A percentile compares a stretch with the other conserved stretches of the same genome.
These are phyloP conservation scores for Andrena praecox DNA, from an alignment of 2,888 invertebrate species.

Conservation along the genomic window DNA sequence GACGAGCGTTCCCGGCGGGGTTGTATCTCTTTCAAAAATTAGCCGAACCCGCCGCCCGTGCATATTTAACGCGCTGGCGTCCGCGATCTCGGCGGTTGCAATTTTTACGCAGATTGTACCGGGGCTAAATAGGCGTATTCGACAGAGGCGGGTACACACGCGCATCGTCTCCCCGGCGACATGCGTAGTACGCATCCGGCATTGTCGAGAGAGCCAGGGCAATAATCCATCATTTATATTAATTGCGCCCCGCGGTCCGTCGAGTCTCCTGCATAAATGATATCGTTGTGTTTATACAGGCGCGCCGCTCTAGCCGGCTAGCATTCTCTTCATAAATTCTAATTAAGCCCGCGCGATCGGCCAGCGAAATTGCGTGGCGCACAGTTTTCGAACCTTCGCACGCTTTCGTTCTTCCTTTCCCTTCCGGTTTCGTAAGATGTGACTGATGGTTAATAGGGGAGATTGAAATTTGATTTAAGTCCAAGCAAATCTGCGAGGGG, in stretches of 20 bases:
- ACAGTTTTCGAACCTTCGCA: slow-evolving; percentile 32
- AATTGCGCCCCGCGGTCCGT: slow-evolving; percentile 80
- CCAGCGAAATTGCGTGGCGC: slow-evolving; percentile 62
- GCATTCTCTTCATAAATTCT: slow-evolving; percentile 82
- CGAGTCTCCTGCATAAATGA: slow-evolving; percentile 77
- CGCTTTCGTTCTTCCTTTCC: slow-evolving; percentile 1
- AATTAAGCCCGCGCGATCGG: slow-evolving; percentile 82
- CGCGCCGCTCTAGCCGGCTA: slow-evolving; percentile 64
- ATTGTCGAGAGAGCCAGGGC: slow-evolving; percentile 66
- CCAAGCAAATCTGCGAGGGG: too few species aligned
- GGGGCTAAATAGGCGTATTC: slow-evolving; percentile 53
- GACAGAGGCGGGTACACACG: slow-evolving; percentile 37
- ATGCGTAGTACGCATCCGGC: slow-evolving; percentile 71
- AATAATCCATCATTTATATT: slow-evolving; percentile 84
- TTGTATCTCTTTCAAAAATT: slow-evolving; percentile 32
- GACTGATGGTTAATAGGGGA: background rate
- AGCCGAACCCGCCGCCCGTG: background rate
- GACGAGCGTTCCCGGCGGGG: background rate
- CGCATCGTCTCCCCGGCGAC: slow-evolving; percentile 47
- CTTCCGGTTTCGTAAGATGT: too few species aligned
- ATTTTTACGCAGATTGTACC: slow-evolving; percentile 58
- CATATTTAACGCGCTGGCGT: slow-evolving; percentile 30
- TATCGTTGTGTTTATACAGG: slow-evolving; percentile 78
- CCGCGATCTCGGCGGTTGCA: slow-evolving; percentile 2
- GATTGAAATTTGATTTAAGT: background rate